These are phyloP conservation scores for Herpetotheres cachinnans DNA, from an alignment of 2,113 vertebrate genomes.

Conservation along the genomic window DNA sequence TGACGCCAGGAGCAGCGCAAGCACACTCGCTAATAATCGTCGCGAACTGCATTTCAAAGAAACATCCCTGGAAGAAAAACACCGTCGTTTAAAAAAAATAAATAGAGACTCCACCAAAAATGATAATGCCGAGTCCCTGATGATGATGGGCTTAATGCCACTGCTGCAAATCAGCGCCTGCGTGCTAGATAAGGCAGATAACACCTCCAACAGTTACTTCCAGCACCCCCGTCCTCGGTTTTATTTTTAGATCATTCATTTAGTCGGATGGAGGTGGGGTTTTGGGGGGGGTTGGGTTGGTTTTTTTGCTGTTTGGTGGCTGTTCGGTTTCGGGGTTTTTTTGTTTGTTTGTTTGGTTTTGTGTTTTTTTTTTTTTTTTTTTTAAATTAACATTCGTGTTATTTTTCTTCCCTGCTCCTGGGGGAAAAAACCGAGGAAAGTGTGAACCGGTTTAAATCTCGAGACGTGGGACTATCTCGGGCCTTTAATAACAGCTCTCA, in stretches of 20 bases:
- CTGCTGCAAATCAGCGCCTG: conserved; percentile 63
- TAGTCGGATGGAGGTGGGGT: not conserved
- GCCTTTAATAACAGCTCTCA: not conserved
- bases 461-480: not conserved
- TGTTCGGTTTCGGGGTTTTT: not conserved
- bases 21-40: conserved; percentile 62
- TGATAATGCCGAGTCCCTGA: conserved; percentile 74
- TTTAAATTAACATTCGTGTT: not conserved
- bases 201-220: conserved; percentile 23
- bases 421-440: not conserved
- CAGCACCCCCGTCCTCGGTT: not conserved
- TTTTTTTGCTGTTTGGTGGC: not conserved
- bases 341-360: not conserved
- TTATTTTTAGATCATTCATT: not conserved
- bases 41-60: conserved; percentile 69
- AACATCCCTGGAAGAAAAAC: conserved; percentile 53
- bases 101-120: conserved; percentile 75
- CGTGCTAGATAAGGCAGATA: conserved; percentile 44
- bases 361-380: not conserved
- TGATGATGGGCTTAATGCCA: conserved; percentile 54
- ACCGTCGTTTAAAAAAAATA: conserved; percentile 32
- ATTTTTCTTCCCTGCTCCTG: not conserved
- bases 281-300: too few species aligned
- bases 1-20: conserved; percentile 63
- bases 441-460: not conserved